Conservation (phyloP, 2,113 vertebrate species). For the Chroicocephalus ridibundus region DNA sequence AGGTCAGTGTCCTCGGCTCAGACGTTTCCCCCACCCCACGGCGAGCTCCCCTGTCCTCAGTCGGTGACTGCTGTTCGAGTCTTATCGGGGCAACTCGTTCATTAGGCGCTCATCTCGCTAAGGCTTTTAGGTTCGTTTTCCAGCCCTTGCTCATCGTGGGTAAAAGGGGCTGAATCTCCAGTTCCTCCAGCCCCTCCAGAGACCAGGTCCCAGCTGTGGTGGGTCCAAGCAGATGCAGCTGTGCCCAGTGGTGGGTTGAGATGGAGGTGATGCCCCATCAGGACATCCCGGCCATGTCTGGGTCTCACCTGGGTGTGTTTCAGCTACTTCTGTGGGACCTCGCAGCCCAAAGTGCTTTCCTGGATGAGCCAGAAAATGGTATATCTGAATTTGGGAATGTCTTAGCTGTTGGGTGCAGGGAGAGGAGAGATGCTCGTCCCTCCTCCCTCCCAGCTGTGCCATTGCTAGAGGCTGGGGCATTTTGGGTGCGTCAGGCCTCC, state of each 20-base stretch:
- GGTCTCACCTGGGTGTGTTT: background rate
- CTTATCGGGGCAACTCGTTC: background rate
- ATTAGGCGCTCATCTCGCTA: accelerated
- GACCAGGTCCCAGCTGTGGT: background rate
- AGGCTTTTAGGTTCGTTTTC: background rate
- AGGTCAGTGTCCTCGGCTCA: background rate
- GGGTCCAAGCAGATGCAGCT: background rate
- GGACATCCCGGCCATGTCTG: background rate
- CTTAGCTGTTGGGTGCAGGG: background rate
- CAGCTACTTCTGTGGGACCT: background rate
- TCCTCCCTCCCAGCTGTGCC: background rate
- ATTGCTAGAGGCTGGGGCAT: background rate
- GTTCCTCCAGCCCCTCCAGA: background rate
- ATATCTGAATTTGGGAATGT: background rate
- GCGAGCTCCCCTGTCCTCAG: background rate
- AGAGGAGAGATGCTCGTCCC: background rate
- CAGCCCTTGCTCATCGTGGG: background rate
- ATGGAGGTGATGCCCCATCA: background rate
- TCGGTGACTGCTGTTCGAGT: background rate
- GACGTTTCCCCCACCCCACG: accelerated
- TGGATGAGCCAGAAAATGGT: background rate
- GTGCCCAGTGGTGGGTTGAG: background rate
- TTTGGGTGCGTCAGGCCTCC: background rate
- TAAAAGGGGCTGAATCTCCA: background rate
- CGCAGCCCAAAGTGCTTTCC: background rate